Conservation (phyloP, 2,797 vertebrate species). For the Periophthalmus magnuspinnatus region DNA sequence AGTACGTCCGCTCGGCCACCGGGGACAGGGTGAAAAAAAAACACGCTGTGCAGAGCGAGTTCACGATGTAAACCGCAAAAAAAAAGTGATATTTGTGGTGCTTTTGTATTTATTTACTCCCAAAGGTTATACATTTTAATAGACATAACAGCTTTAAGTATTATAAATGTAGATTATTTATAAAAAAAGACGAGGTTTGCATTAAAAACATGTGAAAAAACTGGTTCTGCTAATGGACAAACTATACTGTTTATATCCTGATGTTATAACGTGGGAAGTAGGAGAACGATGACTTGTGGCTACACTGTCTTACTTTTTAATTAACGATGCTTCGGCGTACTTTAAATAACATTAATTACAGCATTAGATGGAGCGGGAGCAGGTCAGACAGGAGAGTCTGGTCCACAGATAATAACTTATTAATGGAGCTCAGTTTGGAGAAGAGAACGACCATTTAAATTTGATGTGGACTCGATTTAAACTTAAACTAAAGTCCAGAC, state of each 20-base stretch:
- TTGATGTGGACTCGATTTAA: too few relatives aligned
- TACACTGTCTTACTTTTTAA: conserved; percentile 5
- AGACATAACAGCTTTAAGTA: neutral
- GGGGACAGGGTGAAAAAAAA: conserved; percentile 7
- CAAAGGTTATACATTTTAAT: too few relatives aligned
- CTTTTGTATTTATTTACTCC: neutral
- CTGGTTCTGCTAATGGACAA: neutral
- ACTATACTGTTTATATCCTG: neutral
- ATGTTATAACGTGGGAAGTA: neutral
- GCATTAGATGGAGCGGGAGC: conserved; percentile 16
- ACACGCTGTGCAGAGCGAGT: conserved; percentile 1
- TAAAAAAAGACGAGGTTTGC: too few relatives aligned
- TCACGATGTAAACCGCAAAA: neutral
- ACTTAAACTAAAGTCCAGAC: too few relatives aligned
- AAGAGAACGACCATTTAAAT: neutral
- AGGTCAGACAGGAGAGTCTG: conserved; percentile 2
- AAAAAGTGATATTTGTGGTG: neutral
- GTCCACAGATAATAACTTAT: conserved; percentile 40
- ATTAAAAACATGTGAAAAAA: neutral
- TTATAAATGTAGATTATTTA: too few relatives aligned
- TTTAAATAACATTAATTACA: conserved; percentile 3
- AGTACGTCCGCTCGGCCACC: conserved; percentile 21
- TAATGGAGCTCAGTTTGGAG: conserved; percentile 44
- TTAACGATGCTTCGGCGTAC: neutral
- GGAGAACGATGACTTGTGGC: neutral